A percentile compares a stretch with the other conserved stretches of the same genome.
These are phyloP conservation scores for Prunella strophiata DNA, from an alignment of 2,797 vertebrate species.

Conservation along the genomic window DNA sequence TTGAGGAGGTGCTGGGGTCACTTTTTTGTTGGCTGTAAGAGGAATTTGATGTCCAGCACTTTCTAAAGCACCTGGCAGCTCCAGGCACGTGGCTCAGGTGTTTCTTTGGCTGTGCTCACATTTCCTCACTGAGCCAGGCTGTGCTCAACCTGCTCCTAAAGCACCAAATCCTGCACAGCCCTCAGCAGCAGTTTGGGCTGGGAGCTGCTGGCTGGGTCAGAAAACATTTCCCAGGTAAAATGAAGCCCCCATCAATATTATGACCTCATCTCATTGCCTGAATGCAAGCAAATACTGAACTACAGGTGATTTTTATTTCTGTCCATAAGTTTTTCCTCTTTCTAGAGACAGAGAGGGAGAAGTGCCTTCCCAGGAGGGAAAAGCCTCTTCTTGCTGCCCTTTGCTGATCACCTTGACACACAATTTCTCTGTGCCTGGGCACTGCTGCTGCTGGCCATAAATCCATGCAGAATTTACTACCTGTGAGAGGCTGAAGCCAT, in stretches of 20 bases:
- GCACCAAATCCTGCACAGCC: background rate
- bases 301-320: background rate
- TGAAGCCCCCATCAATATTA: background rate
- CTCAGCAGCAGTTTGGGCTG: background rate
- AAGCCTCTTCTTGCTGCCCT: background rate
- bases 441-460: background rate
- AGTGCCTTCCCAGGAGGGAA: background rate
- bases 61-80: background rate
- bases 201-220: background rate
- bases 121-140: background rate
- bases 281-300: background rate
- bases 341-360: too few species aligned
- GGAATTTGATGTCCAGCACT: background rate
- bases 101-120: background rate
- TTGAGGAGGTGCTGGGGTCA: background rate
- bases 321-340: background rate
- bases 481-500: background rate
- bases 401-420: conserved; percentile 15
- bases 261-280: background rate
- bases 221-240: background rate
- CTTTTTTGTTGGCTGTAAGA: background rate
- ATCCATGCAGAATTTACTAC: background rate
- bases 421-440: background rate
- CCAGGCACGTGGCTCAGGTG: too few species aligned
- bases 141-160: background rate